Percentiles rank a stretch among this genome's conserved stretches.
Conservation (phyloP, 2,888 invertebrate genomes). For the Volucella zonaria region DNA sequence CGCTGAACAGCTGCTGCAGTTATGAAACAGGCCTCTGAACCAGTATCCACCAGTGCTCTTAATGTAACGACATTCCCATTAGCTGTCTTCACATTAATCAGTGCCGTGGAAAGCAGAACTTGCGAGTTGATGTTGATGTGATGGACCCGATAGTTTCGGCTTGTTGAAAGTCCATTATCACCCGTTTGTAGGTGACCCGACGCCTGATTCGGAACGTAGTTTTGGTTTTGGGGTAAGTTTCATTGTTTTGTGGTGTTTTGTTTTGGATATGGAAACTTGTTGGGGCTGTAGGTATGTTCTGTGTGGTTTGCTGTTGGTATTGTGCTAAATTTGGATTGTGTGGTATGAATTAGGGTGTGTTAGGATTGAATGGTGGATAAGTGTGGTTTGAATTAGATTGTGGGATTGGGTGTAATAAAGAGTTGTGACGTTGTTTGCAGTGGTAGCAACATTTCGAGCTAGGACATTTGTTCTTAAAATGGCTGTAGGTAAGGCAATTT, state of each 20-base stretch:
- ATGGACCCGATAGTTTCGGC: neutral
- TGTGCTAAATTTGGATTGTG: neutral
- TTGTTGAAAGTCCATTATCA: too few relatives aligned
- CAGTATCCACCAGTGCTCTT: too few relatives aligned
- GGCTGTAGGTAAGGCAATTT: too few relatives aligned
- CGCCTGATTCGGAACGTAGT: too few relatives aligned
- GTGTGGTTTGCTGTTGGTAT: neutral
- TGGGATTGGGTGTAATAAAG: conserved; percentile 2
- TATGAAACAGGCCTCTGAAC: too few relatives aligned
- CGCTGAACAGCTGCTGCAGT: too few relatives aligned
- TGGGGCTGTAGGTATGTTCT: neutral
- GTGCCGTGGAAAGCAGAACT: neutral
- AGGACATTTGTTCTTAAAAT: too few relatives aligned
- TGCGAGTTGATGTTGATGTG: neutral
- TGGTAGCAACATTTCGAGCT: too few relatives aligned
- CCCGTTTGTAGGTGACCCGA: too few relatives aligned
- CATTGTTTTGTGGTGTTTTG: neutral
- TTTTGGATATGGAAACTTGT: neutral
- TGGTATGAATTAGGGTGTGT: neutral
- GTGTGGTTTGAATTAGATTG: neutral
- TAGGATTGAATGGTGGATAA: neutral
- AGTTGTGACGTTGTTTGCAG: conserved; percentile 2
- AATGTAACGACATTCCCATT: too few relatives aligned
- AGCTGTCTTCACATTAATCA: neutral
- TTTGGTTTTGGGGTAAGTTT: too few relatives aligned